Base-by-base conservation (phyloP, 2,888 invertebrate species). In the Drosophila multiciliata region DNA sequence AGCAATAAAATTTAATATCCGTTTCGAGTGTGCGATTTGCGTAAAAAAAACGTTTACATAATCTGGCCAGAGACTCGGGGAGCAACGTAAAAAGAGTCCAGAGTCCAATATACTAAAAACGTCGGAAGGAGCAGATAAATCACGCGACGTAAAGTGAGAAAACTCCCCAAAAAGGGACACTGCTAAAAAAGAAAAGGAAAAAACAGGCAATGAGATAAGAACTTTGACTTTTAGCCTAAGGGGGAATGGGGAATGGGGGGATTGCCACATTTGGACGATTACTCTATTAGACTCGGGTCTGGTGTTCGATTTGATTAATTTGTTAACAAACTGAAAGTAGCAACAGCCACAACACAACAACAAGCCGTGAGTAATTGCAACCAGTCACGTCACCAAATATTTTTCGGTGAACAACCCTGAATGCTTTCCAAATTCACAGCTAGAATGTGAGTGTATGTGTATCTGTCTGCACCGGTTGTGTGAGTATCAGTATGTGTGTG, bases 261-360 rank as follows among this genome's bases (percentile, higher is more conserved):
- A 63, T 63, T 87, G 66, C 57, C 75, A 65, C 86, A 76, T 82
- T 73, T 73, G 70, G 67, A 83, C 87, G 83, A 87, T 85, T 80
- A 86, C 90, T 90, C 81, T 75, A 85, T 89, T 89, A 88, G 55
- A n/a, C 54, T 15, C 6, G 40, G 32, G 66, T 60, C 64, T 49
- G 72, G 68, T 74, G 80, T 90, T 91, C 91, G 87, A 85, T 91
- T 92, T 92, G 92, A 92, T 92, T 92, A 92, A 92, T 91, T 92
- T 89, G 92, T 92, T 92, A 91, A 91, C 89, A 91, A 91, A 91
- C 91, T 85, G 79, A 87, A 90, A 90, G 89, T 87, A 91, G 89
- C 92, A 92, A 90, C 88, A 91, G 80, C 78, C 70, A 66, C 66
- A 73, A 49, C 57, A 76, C 65, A 59, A 59, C 63, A 54, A 61